Base-by-base conservation (phyloP, 2,888 invertebrate genomes). In the Epicampocera succincta region DNA sequence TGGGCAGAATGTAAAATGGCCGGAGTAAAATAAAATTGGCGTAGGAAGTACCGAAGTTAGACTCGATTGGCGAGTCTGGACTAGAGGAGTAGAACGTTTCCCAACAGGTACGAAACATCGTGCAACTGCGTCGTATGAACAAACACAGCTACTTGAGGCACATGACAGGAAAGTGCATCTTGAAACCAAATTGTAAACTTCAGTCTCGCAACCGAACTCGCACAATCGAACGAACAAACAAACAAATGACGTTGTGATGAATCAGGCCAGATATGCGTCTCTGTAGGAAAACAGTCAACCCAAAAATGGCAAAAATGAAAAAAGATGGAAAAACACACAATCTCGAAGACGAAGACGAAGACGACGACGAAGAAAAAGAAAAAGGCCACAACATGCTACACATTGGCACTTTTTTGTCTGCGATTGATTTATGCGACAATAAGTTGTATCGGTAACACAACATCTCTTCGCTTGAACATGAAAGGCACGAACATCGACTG, bases 401-500 rank as follows among this genome's bases (percentile, higher is more conserved):
- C 81, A 73, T 77, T 77, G 65, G 75, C 71, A 74, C 68, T 74
- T 73, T 82, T 81, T 75, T 74, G 8, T 25, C 15, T 13, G 78
- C 82, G 82, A 82, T 82, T 82, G 82, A 82, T 82, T 78, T 82
- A 82, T 82, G 82, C 82, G 82, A 82, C 82, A 82, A 78, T 78
- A 69, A 74, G 78, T 82, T 82, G 78, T 78, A 82, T 82, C 82
- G 82, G 82, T 82, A 82, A 82, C 82, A 82, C 61, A 78, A 82
- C 82, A 82, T 82, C 82, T 82, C 71, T 78, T 78, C 63, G 82
- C 82, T 66, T 71, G 69, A 82, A 82, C 82, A 82, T 82, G 71
- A 82, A 82, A 82, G 82, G 71, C 78, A 78, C 78, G 74, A 72
- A 33, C 63, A 80, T 61, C 54, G 75, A 65, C 65, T 63, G 61